Evolutionary conservation across 2,113 vertebrate species (phyloP), one percentile per base, ranked within the genome.

Genomic region (Laterallus jamaicensis): DNA sequence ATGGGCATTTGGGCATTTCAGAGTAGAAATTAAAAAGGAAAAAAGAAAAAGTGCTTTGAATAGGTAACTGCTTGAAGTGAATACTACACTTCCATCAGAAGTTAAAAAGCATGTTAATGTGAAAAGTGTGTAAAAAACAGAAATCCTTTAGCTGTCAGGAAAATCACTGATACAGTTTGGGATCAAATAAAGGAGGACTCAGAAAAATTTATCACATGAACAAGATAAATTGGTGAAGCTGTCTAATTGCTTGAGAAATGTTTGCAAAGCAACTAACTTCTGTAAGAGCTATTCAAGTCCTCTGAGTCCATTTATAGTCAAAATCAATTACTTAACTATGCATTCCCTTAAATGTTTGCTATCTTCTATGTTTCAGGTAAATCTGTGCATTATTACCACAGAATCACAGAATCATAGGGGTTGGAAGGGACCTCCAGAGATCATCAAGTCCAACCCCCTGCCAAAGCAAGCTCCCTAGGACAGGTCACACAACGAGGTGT

Each of bases 331-430:
- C 47, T 55, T 86, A 70, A 58, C 37, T 35, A 31, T 26, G 35
- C 54, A 60, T 86, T 81, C 39, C 68, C 73, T 80, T 92, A 95
- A 86, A 74, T 29, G 9, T 49, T 83, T 63, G 47, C 68, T 60
- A 10, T 55, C 60, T 90, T 94, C 94, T 64, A 88, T 12, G 24
- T 80, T 95, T 90, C 86, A 94, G 88, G 90, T 93, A 86, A 83
- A 80, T 81, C 16, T 55, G 29, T 90, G 18, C 32, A 90, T 81
- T 88, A 37, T 68, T 47, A 47, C 44, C 44, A 18, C 44, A 47
- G 44, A 47, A 47, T 19, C 44, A 47, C 44, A 47, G 44, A 47
- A 47, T 19, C 17, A 4, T 18, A 47, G 44, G 17, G 17, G 44
- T 47, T 47, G 44, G 44, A 47, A 47, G 44, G 44, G 44, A 47